Evolutionary conservation across 2,888 invertebrate genomes (phyloP).

Genomic region (Drosophila meridionalis): DNA sequence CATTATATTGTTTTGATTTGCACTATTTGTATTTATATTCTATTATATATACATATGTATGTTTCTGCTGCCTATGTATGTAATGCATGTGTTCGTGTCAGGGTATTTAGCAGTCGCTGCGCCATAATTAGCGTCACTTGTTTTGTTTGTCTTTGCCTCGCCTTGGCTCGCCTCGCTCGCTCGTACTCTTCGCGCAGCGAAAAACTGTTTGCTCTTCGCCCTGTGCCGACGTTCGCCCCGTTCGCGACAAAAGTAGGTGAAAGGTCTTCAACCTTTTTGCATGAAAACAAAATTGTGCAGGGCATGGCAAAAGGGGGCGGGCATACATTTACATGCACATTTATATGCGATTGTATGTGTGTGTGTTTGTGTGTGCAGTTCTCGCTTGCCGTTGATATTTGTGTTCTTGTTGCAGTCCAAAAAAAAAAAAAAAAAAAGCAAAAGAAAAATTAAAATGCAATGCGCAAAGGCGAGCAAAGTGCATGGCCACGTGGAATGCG

Average conservation of each 20-base stretch:
- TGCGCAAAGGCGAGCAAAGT: slow-evolving; percentile 53
- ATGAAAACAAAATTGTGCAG: slow-evolving; percentile 76
- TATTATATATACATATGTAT: neutral
- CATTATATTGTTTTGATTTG: neutral
- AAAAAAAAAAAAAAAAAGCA: slow-evolving; percentile 33
- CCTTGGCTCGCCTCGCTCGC: slow-evolving; percentile 21
- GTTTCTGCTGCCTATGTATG: neutral
- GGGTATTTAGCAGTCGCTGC: slow-evolving; percentile 18
- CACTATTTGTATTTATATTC: neutral
- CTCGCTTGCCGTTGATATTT: slow-evolving; percentile 22
- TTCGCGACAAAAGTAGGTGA: slow-evolving; percentile 81
- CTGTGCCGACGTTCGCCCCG: slow-evolving; percentile 40
- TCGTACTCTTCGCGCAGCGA: slow-evolving; percentile 27
- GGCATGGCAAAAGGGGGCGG: slow-evolving; percentile 36
- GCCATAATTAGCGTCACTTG: slow-evolving; percentile 5
- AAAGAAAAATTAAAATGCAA: slow-evolving; percentile 50
- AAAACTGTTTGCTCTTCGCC: slow-evolving; percentile 41
- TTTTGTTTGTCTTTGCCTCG: slow-evolving; percentile 36
- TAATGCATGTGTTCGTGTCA: neutral
- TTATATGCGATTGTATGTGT: neutral
- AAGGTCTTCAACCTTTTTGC: slow-evolving; percentile 82
- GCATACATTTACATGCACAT: slow-evolving; percentile 2
- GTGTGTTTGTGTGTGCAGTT: slow-evolving; percentile 36
- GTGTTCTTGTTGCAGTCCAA: slow-evolving; percentile 36
- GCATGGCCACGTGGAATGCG: slow-evolving; percentile 54